Percentiles rank a stretch among this genome's conserved stretches.
These are phyloP conservation scores for Penelope pileata DNA, from an alignment of 2,113 vertebrate genomes.

Conservation along the genomic window DNA sequence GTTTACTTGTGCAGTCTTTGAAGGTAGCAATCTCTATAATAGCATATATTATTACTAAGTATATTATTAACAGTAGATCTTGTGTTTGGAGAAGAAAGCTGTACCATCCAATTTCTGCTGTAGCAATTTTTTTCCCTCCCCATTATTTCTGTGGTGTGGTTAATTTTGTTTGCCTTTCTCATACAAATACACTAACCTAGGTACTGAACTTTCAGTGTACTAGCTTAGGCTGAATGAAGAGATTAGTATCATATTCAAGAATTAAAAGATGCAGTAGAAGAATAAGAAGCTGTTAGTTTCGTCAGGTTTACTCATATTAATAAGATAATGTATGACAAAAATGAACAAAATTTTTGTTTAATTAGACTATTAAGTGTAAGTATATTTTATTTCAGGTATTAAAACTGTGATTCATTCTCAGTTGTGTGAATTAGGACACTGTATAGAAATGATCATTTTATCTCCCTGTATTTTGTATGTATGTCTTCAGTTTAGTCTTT, in stretches of 20 bases:
- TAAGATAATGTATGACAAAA: neutral
- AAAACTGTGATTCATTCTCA: neutral
- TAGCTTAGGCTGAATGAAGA: neutral
- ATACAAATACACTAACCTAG: neutral
- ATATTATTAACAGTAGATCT: neutral
- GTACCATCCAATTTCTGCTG: neutral
- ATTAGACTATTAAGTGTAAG: neutral
- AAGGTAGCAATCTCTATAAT: neutral
- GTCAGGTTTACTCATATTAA: neutral
- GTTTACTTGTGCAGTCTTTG: neutral
- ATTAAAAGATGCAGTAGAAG: neutral
- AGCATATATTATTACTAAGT: neutral
- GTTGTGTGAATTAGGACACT: neutral
- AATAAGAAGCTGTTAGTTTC: neutral
- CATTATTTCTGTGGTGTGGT: neutral
- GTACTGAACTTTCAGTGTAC: neutral
- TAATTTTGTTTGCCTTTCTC: constrained; percentile 17
- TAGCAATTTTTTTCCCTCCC: neutral
- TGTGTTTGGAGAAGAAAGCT: neutral
- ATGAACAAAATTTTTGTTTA: neutral
- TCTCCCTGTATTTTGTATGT: neutral
- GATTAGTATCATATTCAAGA: neutral
- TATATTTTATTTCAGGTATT: neutral
- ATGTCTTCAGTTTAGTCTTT: neutral
- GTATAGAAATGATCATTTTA: neutral